These are phyloP conservation scores for Umimayanthus kanabou DNA, from an alignment of 92 coral and sea anemone genomes.

Conservation along the genomic window DNA sequence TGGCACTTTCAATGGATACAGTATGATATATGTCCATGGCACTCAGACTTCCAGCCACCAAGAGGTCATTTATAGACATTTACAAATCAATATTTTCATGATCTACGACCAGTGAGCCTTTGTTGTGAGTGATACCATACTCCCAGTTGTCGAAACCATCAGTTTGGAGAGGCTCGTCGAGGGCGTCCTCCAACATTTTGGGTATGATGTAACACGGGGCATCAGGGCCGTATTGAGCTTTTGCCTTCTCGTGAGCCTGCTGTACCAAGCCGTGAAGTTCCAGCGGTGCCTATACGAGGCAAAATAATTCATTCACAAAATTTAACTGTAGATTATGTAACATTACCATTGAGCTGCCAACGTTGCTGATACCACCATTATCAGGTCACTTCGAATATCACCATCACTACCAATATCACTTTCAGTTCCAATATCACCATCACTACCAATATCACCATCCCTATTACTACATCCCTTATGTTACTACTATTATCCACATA, in stretches of 20 bases:
- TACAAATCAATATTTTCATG: conserved; percentile 27
- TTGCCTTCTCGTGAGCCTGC: conserved; percentile 48
- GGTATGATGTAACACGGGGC: conserved; percentile 35
- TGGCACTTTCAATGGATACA: too few species aligned
- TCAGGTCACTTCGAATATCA: neutral
- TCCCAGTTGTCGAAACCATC: conserved; percentile 50
- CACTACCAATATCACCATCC: neutral
- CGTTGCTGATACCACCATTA: too few species aligned
- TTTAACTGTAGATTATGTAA: too few species aligned
- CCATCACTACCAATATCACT: neutral
- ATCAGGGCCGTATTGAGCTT: conserved; percentile 34
- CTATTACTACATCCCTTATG: too few species aligned
- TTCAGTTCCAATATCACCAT: neutral
- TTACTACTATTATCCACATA: too few species aligned
- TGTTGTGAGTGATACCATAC: conserved; percentile 39
- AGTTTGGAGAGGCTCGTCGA: conserved; percentile 41
- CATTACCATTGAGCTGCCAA: too few species aligned
- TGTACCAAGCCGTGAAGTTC: conserved; percentile 37
- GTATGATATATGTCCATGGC: too few species aligned
- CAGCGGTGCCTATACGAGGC: conserved; percentile 23
- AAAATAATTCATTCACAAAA: too few species aligned
- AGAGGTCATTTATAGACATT: too few species aligned
- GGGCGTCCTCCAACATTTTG: conserved; percentile 46
- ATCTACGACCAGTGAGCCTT: conserved; percentile 47
- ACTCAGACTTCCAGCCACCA: too few species aligned